phyloP scores from a whole-genome alignment of 1,140 invertebrate species.

The Lysiphlebus fabarum region DNA sequence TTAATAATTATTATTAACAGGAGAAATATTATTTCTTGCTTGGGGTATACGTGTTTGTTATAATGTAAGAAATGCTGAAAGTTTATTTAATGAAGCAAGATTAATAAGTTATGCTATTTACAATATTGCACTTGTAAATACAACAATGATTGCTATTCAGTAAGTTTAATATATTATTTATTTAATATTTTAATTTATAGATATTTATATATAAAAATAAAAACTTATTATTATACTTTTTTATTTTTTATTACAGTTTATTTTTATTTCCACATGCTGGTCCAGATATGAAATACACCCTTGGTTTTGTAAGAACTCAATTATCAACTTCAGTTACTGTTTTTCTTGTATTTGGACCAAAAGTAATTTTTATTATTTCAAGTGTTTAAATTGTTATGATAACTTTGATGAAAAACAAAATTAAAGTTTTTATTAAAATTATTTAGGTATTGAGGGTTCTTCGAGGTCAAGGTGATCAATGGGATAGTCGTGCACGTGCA shows the following conservation, averaged over 20 bases:
- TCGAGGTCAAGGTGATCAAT: conserved; percentile 80
- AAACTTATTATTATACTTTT: background rate
- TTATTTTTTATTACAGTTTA: conserved; percentile 61
- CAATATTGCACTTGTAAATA: conserved; percentile 89
- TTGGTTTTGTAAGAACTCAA: conserved; percentile 83
- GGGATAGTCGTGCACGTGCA: conserved; percentile 76
- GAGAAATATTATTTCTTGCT: conserved; percentile 82
- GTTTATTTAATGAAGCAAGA: conserved; percentile 87
- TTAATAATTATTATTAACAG: conserved; percentile 54
- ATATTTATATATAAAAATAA: background rate
- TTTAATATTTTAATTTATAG: conserved; percentile 12
- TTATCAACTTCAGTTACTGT: conserved; percentile 83
- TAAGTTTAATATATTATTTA: conserved; percentile 59
- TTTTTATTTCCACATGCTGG: conserved; percentile 80
- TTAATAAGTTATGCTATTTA: conserved; percentile 91
- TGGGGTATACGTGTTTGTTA: conserved; percentile 91
- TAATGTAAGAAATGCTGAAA: conserved; percentile 86
- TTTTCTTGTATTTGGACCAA: conserved; percentile 80
- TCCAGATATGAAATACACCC: conserved; percentile 83
- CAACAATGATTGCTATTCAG: conserved; percentile 86
- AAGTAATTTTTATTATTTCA: conserved; percentile 57
- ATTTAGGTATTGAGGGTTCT: conserved; percentile 77
- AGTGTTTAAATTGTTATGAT: background rate
- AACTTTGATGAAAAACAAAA: background rate
- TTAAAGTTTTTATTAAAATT: conserved; percentile 2